phyloP scores from a whole-genome alignment of 2,888 invertebrate genomes.

The Lypha dubia region DNA sequence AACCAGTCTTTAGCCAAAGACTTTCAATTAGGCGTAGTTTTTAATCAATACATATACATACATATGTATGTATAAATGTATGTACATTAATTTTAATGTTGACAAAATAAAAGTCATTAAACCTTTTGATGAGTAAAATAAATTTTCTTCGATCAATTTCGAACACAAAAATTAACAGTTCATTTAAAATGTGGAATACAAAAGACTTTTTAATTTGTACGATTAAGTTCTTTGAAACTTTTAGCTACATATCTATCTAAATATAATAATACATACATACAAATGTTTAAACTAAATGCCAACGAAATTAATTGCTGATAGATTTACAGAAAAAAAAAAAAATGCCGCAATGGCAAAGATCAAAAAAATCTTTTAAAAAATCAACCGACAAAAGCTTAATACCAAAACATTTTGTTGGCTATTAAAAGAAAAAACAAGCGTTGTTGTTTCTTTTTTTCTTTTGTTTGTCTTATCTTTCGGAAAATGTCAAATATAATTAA shows the following conservation, averaged over 20 bases:
- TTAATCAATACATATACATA: too few relatives aligned
- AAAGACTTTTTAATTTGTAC: neutral
- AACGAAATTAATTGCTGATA: constrained; percentile 63
- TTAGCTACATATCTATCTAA: neutral
- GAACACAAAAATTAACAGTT: neutral
- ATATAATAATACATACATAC: too few relatives aligned
- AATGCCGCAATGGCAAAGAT: neutral
- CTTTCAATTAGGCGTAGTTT: neutral
- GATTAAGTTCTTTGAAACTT: constrained; percentile 7
- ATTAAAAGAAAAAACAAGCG: constrained; percentile 13
- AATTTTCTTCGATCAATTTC: neutral
- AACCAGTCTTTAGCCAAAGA: constrained; percentile 30
- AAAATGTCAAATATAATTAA: constrained; percentile 59
- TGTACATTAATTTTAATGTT: too few relatives aligned
- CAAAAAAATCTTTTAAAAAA: neutral
- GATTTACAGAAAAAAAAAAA: constrained; percentile 37
- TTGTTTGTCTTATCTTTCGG: constrained; percentile 27
- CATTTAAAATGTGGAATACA: neutral
- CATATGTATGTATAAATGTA: too few relatives aligned
- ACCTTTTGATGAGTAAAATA: constrained; percentile 12
- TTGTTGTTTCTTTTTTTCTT: too few relatives aligned
- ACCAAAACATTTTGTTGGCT: constrained; percentile 31
- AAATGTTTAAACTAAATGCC: constrained; percentile 53
- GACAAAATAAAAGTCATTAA: constrained; percentile 42
- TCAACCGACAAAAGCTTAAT: constrained; percentile 50